phyloP scores from a whole-genome alignment of 2,888 invertebrate species.

The Tortrix viridana region DNA sequence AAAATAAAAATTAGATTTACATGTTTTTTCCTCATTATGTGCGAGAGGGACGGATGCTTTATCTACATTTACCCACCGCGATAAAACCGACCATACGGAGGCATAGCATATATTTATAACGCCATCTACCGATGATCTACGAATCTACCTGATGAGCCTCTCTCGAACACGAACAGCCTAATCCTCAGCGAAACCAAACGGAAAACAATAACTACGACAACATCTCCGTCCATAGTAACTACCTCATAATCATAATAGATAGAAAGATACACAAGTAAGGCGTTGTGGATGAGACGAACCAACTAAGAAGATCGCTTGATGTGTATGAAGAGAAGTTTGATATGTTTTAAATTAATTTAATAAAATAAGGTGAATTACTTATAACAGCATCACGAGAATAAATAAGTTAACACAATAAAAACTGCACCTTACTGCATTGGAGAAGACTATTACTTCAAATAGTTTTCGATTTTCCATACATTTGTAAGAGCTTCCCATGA shows the following conservation, averaged over 20 bases:
- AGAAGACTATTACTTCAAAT: too few relatives aligned
- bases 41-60: too few relatives aligned
- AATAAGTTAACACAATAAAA: background rate
- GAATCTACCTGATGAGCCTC: constrained; percentile 14
- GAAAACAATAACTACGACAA: constrained; percentile 70
- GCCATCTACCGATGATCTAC: background rate
- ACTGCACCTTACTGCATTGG: too few relatives aligned
- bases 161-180: constrained; percentile 37
- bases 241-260: constrained; percentile 72
- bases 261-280: constrained; percentile 84
- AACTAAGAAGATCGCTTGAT: constrained; percentile 62
- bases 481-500: too few relatives aligned
- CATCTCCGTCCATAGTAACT: constrained; percentile 70
- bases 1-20: too few relatives aligned
- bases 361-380: constrained; percentile 8
- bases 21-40: too few relatives aligned
- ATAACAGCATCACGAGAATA: too few relatives aligned
- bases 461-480: too few relatives aligned
- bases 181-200: constrained; percentile 52
- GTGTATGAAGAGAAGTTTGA: constrained; percentile 46
- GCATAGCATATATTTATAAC: background rate
- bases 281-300: constrained; percentile 75
- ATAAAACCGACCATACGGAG: too few relatives aligned
- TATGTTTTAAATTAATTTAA: constrained; percentile 29
- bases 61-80: too few relatives aligned